Evolutionary conservation across 2,888 invertebrate species (phyloP), one percentile per base, ranked within the genome.

Genomic region (Heterodera filipjevi): DNA sequence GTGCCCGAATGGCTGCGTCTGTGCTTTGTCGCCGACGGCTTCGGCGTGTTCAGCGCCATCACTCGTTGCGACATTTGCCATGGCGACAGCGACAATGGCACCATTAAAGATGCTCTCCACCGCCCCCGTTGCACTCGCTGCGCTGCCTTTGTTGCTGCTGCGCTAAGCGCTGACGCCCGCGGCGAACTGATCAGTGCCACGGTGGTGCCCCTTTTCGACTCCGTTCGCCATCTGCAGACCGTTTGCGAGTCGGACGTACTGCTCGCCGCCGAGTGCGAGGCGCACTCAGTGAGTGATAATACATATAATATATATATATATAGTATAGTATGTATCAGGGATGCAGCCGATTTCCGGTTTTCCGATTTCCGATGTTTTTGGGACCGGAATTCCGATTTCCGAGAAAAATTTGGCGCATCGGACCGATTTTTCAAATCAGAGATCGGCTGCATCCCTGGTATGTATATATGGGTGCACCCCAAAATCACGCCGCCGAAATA

Each of bases 1-100:
- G 70, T 85, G 12, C 77, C 81, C 12, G 78, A 81, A 27, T 86
- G 86, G 86, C 35, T 86, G 14, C 68, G 74, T 14, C 59, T 86
- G n/a, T 82, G 80, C 66, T 35, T 33, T 35, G 22, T 44, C 27
- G 46, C 66, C 46, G 59, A 59, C 27, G 59, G 27, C 27, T 3
- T 59, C 22, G 59, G 59, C n/a, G 27, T 59, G 53, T 53, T 53
- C 53, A 22, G 6, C 53, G n/a, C 59, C 59, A 16, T 49, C 19
- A 16, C 16, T 19, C 49, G 49, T 14, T 39, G 39, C 49, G 19
- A 49, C 49, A 3, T 3, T 14, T 49, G 14, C 19, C 16, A 14
- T 19, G 49, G 19, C 49, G 49, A 19, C 49, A n/a, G n/a, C 59
- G 59, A 27, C 59, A 27, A 59, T 6, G 12, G 12, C 39, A 39